Evolutionary conservation across 2,888 invertebrate genomes (phyloP).

Genomic region (Phalangium opilio): DNA sequence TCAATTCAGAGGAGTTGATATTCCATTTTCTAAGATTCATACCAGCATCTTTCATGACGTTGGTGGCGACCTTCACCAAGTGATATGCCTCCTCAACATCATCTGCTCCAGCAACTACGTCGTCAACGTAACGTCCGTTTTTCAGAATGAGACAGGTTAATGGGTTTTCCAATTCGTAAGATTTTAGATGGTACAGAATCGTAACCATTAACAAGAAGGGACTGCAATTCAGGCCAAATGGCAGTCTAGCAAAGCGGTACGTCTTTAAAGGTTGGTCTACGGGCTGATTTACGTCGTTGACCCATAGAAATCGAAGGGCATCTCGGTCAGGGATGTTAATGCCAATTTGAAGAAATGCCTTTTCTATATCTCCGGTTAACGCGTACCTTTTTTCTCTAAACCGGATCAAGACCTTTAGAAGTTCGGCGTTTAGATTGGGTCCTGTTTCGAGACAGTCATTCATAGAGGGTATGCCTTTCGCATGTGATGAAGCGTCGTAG

Average conservation of each 20-base stretch:
- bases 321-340: conserved; percentile 4
- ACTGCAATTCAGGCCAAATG: conserved; percentile 2
- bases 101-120: not conserved
- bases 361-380: conserved; percentile 8
- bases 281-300: not conserved
- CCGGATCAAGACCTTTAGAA: not conserved
- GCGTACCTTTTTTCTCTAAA: conserved; percentile 12
- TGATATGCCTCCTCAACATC: not conserved
- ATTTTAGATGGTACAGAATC: conserved; percentile 1
- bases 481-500: conserved; percentile 9
- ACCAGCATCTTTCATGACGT: not conserved
- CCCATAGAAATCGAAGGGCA: conserved; percentile 8
- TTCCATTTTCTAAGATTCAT: conserved; percentile 4
- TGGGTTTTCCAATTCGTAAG: not conserved
- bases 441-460: conserved; percentile 7
- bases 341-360: conserved; percentile 9
- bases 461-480: not conserved
- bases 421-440: conserved; percentile 4
- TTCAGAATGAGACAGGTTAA: not conserved
- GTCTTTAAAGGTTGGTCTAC: too few species aligned
- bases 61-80: not conserved
- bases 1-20: not conserved
- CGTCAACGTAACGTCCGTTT: conserved; percentile 1
- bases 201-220: conserved; percentile 1
- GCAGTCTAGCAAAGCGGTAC: not conserved